These are phyloP conservation scores for Apeira syringaria DNA, from an alignment of 2,888 invertebrate species.

Conservation along the genomic window DNA sequence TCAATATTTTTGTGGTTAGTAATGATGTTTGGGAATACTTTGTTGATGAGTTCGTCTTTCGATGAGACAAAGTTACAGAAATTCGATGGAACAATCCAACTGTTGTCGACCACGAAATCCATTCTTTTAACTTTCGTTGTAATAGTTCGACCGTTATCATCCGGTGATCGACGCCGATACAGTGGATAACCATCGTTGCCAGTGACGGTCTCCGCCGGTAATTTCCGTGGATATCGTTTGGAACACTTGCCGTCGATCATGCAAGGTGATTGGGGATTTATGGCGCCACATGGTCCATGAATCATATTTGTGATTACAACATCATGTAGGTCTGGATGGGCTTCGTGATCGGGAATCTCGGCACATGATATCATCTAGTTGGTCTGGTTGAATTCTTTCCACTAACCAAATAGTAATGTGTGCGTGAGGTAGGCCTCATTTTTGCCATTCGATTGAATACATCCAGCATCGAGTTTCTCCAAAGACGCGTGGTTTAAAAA, in stretches of 20 bases:
- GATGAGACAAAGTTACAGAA: no score
- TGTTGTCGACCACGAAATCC: constrained; percentile 25
- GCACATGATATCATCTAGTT: constrained; percentile 35
- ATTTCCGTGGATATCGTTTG: constrained; percentile 33
- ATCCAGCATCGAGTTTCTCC: constrained; percentile 32
- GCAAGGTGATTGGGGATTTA: constrained; percentile 30
- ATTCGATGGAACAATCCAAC: constrained; percentile 31
- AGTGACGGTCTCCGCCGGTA: constrained; percentile 24
- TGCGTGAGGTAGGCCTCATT: constrained; percentile 30
- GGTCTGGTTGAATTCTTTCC: constrained; percentile 24
- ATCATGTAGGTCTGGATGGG: constrained; percentile 25
- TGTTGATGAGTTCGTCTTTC: no score
- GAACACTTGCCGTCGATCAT: constrained; percentile 33
- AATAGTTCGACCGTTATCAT: constrained; percentile 26
- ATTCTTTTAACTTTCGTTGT: constrained; percentile 7
- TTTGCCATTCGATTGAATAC: constrained; percentile 35
- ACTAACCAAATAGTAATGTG: constrained; percentile 33
- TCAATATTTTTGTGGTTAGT: no score
- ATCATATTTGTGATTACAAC: constrained; percentile 35
- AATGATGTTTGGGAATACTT: no score
- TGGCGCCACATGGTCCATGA: constrained; percentile 36
- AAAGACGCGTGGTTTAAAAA: constrained; percentile 30
- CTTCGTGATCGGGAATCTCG: constrained; percentile 31
- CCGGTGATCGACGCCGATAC: constrained; percentile 35
- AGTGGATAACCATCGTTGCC: constrained; percentile 35